These are phyloP conservation scores for Ichneumon xanthorius DNA, from an alignment of 2,888 invertebrate genomes.

Conservation along the genomic window DNA sequence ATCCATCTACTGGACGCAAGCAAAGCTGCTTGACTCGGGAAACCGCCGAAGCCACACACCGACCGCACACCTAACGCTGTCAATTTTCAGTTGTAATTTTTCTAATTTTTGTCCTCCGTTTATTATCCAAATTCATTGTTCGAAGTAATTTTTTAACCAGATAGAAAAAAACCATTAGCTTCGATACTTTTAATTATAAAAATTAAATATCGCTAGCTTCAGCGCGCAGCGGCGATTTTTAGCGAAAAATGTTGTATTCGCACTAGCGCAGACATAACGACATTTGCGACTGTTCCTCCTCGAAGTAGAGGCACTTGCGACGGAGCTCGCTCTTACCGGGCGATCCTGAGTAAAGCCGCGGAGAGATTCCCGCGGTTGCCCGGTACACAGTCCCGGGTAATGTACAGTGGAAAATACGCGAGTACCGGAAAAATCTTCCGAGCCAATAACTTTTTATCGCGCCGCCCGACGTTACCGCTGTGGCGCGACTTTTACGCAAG, in stretches of 20 bases:
- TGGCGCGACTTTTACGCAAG: slow-evolving; percentile 79
- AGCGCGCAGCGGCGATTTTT: background rate
- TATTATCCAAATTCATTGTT: background rate
- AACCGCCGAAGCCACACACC: no score
- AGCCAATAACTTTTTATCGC: slow-evolving; percentile 82
- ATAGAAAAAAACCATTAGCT: background rate
- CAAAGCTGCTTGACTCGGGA: no score
- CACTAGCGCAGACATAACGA: background rate
- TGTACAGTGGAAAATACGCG: slow-evolving; percentile 36
- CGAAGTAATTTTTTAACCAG: background rate
- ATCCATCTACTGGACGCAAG: no score
- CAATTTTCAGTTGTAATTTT: no score
- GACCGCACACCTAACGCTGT: no score
- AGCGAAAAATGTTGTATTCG: background rate
- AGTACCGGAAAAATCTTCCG: slow-evolving; percentile 74
- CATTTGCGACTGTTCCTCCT: background rate
- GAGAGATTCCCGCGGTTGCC: slow-evolving; percentile 4
- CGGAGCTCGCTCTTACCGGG: background rate
- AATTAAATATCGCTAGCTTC: background rate
- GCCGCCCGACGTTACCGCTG: slow-evolving; percentile 36
- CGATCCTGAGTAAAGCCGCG: background rate
- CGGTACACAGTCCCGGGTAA: slow-evolving; percentile 26
- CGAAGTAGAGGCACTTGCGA: background rate
- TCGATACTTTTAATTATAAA: background rate
- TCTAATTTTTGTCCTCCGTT: background rate